Base-by-base conservation (phyloP, 2,797 vertebrate species). In the Enteromius anoplus region DNA sequence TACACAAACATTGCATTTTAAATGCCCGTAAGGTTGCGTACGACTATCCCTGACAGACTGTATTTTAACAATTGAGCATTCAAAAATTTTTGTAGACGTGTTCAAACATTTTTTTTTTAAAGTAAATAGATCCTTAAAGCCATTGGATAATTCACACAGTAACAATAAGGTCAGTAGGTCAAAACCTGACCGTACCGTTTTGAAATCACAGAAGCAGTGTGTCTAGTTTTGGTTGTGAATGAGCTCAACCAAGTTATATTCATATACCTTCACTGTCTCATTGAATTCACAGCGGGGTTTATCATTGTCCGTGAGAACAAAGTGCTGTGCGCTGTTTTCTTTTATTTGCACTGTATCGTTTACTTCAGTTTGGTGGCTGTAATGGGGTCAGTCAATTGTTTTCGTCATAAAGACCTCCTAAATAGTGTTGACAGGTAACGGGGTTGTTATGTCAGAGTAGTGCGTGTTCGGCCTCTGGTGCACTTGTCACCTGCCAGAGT, bases 401-500 rank as follows among this genome's bases (percentile, higher is more conserved):
- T 23, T 47, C 5, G 0, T 1, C 7, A 47, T 55, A 45, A n/a
- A 53, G 34, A 23, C 15, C 42, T 75, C 15, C 29, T 71, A 23
- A 4, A 37, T 5, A 75, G 42, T 37, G 34, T 78, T 8, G 55
- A 29, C 11, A 58, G 32, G 71, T 69, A 79, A 26, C 4, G 9
- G 62, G 62, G 64, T 62, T 78, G 53, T 34, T 66, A 14, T 71
- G 26, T 55, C 55, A n/a, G 34, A 26, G 55, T 0, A 34, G 37
- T 21, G 68, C 21, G 17, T 19, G 23, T 15, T 51, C 62, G 29
- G 14, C 62, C 15, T 64, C 62, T 64, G 34, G 55, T 62, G 68
- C 69, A 84, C 79, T 84, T 83, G 75, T 85, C 29, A 80, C 34
- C 60, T 75, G 62, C 32, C 85, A 23, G 49, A 58, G 91, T 93